Evolutionary conservation across 2,797 vertebrate species (phyloP).

Genomic region (Gastrophryne carolinensis): DNA sequence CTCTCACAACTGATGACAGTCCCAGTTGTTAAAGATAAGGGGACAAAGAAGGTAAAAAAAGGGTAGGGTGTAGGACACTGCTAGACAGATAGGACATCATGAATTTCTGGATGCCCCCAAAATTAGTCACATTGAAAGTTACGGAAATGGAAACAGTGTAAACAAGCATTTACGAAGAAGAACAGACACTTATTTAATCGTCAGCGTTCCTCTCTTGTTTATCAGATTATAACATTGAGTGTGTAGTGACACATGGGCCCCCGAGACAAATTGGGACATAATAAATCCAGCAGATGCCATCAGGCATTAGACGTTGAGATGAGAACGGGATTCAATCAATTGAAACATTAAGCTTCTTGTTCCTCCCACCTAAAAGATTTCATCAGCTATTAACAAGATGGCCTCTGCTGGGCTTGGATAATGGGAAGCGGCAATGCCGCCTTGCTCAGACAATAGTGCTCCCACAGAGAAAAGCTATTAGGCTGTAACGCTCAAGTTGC

Average conservation of each 20-base stretch:
- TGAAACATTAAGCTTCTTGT: not conserved
- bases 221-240: not conserved
- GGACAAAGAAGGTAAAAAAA: no score
- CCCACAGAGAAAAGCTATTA: not conserved
- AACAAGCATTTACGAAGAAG: no score
- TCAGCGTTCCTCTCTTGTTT: not conserved
- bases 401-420: not conserved
- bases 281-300: slow-evolving; percentile 39
- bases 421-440: not conserved
- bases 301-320: slow-evolving; percentile 7
- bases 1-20: no score
- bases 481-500: not conserved
- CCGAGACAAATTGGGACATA: slow-evolving; percentile 39
- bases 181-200: not conserved
- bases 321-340: slow-evolving; percentile 14
- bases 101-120: no score
- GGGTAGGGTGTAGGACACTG: no score
- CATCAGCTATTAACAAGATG: slow-evolving; percentile 9
- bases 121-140: no score
- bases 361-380: not conserved
- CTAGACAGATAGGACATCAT: no score
- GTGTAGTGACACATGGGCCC: slow-evolving; percentile 4
- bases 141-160: no score
- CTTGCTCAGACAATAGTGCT: not conserved
- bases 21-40: no score